phyloP scores from a whole-genome alignment of 2,888 invertebrate species.

The Tolmerus cingulatus region DNA sequence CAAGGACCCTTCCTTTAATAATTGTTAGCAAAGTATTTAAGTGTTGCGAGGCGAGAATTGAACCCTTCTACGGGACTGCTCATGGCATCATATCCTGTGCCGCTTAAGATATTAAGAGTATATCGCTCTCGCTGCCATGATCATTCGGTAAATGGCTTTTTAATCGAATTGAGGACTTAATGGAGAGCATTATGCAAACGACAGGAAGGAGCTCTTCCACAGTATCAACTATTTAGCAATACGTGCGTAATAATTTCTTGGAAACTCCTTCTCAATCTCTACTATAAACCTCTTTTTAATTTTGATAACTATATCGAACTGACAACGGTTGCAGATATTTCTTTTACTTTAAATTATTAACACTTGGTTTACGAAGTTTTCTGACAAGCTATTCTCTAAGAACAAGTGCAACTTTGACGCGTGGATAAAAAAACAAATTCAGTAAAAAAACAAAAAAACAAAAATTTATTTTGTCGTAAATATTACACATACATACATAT shows the following conservation, averaged over 20 bases:
- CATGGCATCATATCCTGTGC: slow-evolving; percentile 1
- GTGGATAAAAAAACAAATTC: too few relatives aligned
- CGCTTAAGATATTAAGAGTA: not conserved
- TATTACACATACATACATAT: too few relatives aligned
- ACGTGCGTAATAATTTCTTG: not conserved
- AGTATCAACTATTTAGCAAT: not conserved
- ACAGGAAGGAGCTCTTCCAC: not conserved
- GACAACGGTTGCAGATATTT: too few relatives aligned
- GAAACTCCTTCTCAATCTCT: not conserved
- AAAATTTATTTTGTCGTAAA: too few relatives aligned
- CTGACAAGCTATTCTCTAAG: too few relatives aligned
- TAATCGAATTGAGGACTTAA: slow-evolving; percentile 1
- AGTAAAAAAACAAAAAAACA: too few relatives aligned
- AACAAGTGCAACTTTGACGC: too few relatives aligned
- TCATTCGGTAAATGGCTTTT: slow-evolving; percentile 25
- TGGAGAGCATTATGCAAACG: slow-evolving; percentile 11
- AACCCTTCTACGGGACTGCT: not conserved
- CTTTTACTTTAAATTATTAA: too few relatives aligned
- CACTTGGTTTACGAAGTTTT: too few relatives aligned
- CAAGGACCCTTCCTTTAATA: slow-evolving; percentile 31
- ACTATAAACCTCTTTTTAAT: not conserved
- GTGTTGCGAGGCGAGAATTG: not conserved
- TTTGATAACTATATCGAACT: too few relatives aligned
- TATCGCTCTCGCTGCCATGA: not conserved
- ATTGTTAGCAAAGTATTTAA: slow-evolving; percentile 38